Evolutionary conservation across 1,140 invertebrate genomes (phyloP), one percentile per base, ranked within the genome.

Genomic region (Drosophila pandora): DNA sequence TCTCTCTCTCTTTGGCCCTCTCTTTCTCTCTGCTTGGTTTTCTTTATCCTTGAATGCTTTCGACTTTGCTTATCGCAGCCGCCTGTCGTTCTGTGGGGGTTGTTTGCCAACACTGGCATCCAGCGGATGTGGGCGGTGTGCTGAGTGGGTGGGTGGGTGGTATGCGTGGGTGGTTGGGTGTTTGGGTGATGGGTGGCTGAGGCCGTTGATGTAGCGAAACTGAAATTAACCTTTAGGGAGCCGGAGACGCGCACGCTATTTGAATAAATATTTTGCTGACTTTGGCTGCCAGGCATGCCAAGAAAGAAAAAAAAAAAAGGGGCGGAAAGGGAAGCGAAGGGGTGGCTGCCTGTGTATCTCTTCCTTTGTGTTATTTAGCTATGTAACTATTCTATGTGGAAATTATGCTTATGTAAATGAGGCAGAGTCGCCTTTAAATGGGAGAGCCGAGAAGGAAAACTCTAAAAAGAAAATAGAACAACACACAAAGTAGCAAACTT

Each of bases 361-460:
- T 43, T 28, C 34, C 34, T 37, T 37, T 48, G 45, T 48, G 30
- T 59, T 81, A 69, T 72, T 82, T 70, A 68, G 76, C 76, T 73
- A 79, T 76, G 79, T 88, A 83, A 88, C 83, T 87, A 87, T 80
- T 88, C 78, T 88, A 89, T 88, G 84, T 88, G 83, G 67, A 88
- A 88, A 88, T 88, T 88, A 89, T 88, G 83, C 84, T 88, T 88
- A 88, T 88, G 83, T 88, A 88, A 88, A 88, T 88, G 83, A 83
- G 83, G 49, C 50, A 60, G 54, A 12, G 59, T 53, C 41, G 75
- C 76, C 56, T 77, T 84, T 69, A 63, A 73, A 48, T 39, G 48
- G 2, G 37, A 48, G 34, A 10, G 23, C 1, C 32, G 32, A 52
- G 32, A 70, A 59, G 49, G 37, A 61, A 63, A 58, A 53, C 48